Base-by-base conservation (phyloP, 2,113 vertebrate species). In the Trematomus loennbergii region DNA sequence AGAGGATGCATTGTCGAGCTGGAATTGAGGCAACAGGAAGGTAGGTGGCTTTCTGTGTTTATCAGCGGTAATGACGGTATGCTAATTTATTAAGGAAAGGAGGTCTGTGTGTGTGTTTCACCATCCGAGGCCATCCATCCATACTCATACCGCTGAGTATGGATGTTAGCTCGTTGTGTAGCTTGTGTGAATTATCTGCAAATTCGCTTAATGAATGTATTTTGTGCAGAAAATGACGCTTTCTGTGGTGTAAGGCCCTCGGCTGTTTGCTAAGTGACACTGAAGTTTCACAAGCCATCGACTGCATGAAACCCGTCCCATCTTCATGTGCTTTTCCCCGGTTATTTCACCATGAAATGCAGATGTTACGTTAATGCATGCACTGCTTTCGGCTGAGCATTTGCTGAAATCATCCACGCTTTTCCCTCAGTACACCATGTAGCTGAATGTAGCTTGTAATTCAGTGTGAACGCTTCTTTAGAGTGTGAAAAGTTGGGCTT, bases 1-100 rank as follows among this genome's bases (percentile, higher is more conserved):
- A 93, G 71, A 94, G 57, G 88, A 95, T 95, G 94, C 83, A 66
- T n/a, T 64, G 59, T 81, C 22, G 65, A 58, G 78, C 69, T 81
- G 79, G 89, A 88, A 77, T 86, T 54, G 84, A 89, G 89, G 89
- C 92, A 79, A 88, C 75, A 50, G 75, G 72, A 87, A 93, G 95
- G 94, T 95, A 91, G 1, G 29, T 10, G 49, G 0, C 25, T 55
- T 29, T 74, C 7, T 57, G 12, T 15, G 3, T 7, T 7, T 5
- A 58, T 46, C 1, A 20, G 2, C 48, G 29, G 10, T 40, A 29
- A 50, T 29, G n/a, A 15, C 17, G 9, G 33, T 75, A 33, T 18
- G 49, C 66, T 46, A 29, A 40, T 40, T 76, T 20, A n/a, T n/a
- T n/a, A 55, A 46, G 53, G 53, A 62, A 25, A 45, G 48, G 25